Percentiles rank a stretch among this genome's conserved stretches.
These are phyloP conservation scores for Rhincodon typus DNA, from an alignment of 2,797 vertebrate species.

Conservation along the genomic window DNA sequence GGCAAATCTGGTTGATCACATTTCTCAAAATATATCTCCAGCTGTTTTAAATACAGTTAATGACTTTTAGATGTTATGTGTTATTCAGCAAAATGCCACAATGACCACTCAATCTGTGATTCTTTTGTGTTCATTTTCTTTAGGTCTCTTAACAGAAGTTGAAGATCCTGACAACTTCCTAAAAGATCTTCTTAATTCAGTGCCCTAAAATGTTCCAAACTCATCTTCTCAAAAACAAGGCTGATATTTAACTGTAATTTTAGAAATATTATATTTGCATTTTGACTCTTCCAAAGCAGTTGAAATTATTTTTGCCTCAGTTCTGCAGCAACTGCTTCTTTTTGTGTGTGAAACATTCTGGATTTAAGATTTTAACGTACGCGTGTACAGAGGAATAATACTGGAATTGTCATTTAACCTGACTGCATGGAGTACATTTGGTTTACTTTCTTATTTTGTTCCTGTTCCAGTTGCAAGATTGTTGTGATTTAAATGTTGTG, in stretches of 20 bases:
- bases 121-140: constrained; percentile 39
- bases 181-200: constrained; percentile 86
- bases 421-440: constrained; percentile 14
- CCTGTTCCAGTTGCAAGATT: too few relatives aligned
- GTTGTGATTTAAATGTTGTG: constrained; percentile 34
- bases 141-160: constrained; percentile 89
- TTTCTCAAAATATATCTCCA: background rate
- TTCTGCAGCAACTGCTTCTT: background rate
- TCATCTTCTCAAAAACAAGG: constrained; percentile 20
- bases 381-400: constrained; percentile 9
- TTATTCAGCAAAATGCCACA: background rate
- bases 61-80: background rate
- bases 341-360: background rate
- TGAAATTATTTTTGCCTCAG: constrained; percentile 29
- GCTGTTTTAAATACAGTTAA: background rate
- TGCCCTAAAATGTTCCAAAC: constrained; percentile 68
- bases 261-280: constrained; percentile 21
- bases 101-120: background rate
- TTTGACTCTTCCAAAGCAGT: background rate
- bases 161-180: constrained; percentile 84
- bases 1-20: background rate
- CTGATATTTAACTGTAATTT: constrained; percentile 30
- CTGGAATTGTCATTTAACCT: constrained; percentile 24
- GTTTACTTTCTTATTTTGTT: constrained; percentile 21
- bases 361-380: constrained; percentile 27